Evolutionary conservation across 2,888 invertebrate species (phyloP).

Genomic region (Pollenia labialis): DNA sequence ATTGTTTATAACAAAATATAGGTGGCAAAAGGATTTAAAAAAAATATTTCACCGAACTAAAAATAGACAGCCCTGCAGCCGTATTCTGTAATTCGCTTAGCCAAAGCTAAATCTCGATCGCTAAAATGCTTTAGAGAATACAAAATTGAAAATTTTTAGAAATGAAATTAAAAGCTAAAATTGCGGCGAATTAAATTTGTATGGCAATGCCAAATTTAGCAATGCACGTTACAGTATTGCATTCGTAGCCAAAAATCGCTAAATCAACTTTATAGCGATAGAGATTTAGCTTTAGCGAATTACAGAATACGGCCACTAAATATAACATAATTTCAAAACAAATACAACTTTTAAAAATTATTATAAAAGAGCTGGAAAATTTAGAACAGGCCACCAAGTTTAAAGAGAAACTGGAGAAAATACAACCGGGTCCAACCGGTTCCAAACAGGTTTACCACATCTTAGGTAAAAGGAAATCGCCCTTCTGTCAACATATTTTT

Average conservation of each 20-base stretch:
- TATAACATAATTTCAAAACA: slow-evolving; percentile 19
- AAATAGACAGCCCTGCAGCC: slow-evolving; percentile 12
- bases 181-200: too few species aligned
- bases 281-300: too few species aligned
- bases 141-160: too few species aligned
- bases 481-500: not conserved
- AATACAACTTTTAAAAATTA: slow-evolving; percentile 18
- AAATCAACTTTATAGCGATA: too few species aligned
- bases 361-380: not conserved
- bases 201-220: too few species aligned
- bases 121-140: too few species aligned
- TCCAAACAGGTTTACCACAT: not conserved
- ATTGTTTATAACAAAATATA: not conserved
- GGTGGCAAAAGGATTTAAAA: slow-evolving; percentile 5
- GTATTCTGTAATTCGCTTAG: too few species aligned
- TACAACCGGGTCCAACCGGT: slow-evolving; percentile 12
- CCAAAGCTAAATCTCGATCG: too few species aligned
- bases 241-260: too few species aligned
- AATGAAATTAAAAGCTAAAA: too few species aligned
- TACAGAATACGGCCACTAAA: too few species aligned
- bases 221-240: too few species aligned
- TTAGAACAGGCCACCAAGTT: not conserved
- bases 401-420: not conserved
- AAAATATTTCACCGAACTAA: slow-evolving; percentile 11
- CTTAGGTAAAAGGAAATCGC: not conserved